Evolutionary conservation across 2,888 invertebrate species (phyloP), one percentile per base, ranked within the genome.

Genomic region (Tetragonisca angustula): DNA sequence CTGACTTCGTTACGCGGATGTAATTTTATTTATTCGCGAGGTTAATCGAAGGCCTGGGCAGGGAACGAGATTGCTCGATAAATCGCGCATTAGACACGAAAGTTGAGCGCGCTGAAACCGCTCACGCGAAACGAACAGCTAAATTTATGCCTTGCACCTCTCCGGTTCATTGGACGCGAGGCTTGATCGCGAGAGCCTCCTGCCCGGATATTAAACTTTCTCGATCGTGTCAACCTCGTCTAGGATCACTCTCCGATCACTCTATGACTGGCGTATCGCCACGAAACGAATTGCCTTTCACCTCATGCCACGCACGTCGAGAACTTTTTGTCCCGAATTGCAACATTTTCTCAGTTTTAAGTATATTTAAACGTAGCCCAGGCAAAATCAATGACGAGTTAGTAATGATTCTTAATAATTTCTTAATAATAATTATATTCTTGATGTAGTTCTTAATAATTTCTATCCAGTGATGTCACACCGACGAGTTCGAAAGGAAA

Each of bases 191-290:
- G 43, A 19, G 24, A 76, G 62, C 72, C 79, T 32, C 75, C 32
- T 69, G 24, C 32, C 19, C 6, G 64, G 62, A 81, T 79, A 79
- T 87, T 74, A 78, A 81, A 78, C 73, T 73, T 74, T 74, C 65
- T 24, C 76, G 52, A 85, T 79, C 75, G 73, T 64, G 36, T 70
- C 70, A 70, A 70, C 6, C 43, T 27, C 5, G 15, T 59, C 43
- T 27, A 78, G 54, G 21, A 62, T 27, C 4, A 27, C 32, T 19
- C 21, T 32, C 13, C 15, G 19, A 61, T 52, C 52, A 11, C 54
- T n/a, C 21, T 24, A 32, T 36, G 49, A 56, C 32, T 3, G 15
- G 15, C 27, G 21, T 4, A 17, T 36, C 17, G n/a, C 21, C n/a
- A n/a, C 17, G 6, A 49, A 67, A 67, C 43, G 9, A 43, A 17